Base-by-base conservation (phyloP, 2,797 vertebrate genomes). In the Arnoldichthys spilopterus region DNA sequence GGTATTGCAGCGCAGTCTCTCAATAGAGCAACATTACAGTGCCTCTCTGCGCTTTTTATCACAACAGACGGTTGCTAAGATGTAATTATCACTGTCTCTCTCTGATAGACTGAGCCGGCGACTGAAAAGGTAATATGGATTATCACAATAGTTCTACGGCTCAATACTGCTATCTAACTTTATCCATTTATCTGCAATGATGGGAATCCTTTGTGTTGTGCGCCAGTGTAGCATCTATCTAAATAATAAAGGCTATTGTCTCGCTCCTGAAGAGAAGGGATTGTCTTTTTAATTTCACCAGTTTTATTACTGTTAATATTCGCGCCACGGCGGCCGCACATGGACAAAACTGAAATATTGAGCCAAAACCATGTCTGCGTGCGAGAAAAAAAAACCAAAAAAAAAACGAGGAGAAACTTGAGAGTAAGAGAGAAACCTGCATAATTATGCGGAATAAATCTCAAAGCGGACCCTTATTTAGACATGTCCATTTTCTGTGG, bases 101-200 rank as follows among this genome's bases (percentile, higher is more conserved):
- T 91, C 90, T 93, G 91, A 92, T 92, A 92, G 90, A 91, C 88
- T 87, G 89, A 89, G 89, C 85, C 84, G 58, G 63, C 54, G 80
- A 86, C 85, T 91, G 88, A 91, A 92, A 92, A 94, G 92, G 91
- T 92, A 92, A 93, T 93, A 92, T 92, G 90, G 91, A 92, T 91
- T 90, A 92, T 92, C 91, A 90, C 90, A 92, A 92, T 89, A 88
- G 91, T 90, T 89, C 88, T 89, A 85, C 87, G 90, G 89, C 91
- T 94, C 92, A 91, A 90, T 92, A 91, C 88, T 75, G 82, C 88
- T 91, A 91, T 90, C 89, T 92, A 90, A 91, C 88, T 93, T 93
- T 92, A 92, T 94, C 91, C 90, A 92, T 93, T 94, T 92, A 94
- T 94, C 93, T 91, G 89, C 91, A 89, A 85, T 92, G 91, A 93